A percentile compares a stretch with the other conserved stretches of the same genome.
These are phyloP conservation scores for Syngnathus scovelli DNA, from an alignment of 2,113 vertebrate genomes.

Conservation along the genomic window DNA sequence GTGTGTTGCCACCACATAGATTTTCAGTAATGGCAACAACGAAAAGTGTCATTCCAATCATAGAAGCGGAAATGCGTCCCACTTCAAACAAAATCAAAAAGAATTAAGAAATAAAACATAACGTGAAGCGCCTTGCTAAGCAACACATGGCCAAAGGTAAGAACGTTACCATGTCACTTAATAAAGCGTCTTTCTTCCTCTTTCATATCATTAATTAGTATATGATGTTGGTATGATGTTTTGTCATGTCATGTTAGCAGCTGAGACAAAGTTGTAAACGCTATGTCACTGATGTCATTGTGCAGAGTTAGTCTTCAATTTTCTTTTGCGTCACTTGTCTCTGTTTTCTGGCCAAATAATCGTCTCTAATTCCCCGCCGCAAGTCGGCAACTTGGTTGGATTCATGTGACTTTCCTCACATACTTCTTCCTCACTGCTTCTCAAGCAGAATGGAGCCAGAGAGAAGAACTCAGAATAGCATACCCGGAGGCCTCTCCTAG, in stretches of 20 bases:
- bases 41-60: not conserved
- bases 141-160: too few species aligned
- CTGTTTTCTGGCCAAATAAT: slow-evolving; percentile 35
- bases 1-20: not conserved
- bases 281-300: slow-evolving; percentile 7
- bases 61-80: too few species aligned
- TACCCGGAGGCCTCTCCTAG: slow-evolving; percentile 19
- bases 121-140: too few species aligned
- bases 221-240: slow-evolving; percentile 19
- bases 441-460: slow-evolving; percentile 45
- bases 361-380: slow-evolving; percentile 10
- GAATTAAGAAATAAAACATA: too few species aligned
- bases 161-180: too few species aligned
- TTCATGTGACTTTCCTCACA: slow-evolving; percentile 55
- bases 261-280: not conserved
- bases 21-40: too few species aligned
- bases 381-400: slow-evolving; percentile 17
- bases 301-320: slow-evolving; percentile 13
- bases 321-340: slow-evolving; percentile 1
- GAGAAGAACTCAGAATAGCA: slow-evolving; percentile 44
- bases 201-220: slow-evolving; percentile 6
- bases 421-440: slow-evolving; percentile 46
- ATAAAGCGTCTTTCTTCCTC: slow-evolving; percentile 7
- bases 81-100: too few species aligned
- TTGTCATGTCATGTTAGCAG: slow-evolving; percentile 10